A percentile compares a stretch with the other conserved stretches of the same genome.
Evolutionary conservation across 2,888 invertebrate genomes (phyloP).

Genomic region (Perizoma affinitatum): DNA sequence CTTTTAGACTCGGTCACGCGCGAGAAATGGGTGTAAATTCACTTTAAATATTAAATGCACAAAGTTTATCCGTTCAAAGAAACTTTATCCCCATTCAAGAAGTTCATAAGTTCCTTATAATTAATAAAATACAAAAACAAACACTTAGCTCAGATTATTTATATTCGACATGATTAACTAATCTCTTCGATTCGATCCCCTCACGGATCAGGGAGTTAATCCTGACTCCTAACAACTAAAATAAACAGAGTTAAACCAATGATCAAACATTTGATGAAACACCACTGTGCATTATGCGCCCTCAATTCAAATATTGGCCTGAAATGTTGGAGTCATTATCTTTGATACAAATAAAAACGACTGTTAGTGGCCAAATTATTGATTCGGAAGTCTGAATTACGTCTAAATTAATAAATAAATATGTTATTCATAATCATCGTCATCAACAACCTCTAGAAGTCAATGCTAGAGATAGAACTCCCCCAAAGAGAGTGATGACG

Average conservation of each 20-base stretch:
- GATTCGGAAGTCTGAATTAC: background rate
- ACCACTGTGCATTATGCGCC: slow-evolving; percentile 19
- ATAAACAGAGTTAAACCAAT: slow-evolving; percentile 19
- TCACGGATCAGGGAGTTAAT: slow-evolving; percentile 23
- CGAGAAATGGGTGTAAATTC: no score
- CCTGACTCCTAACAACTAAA: slow-evolving; percentile 15
- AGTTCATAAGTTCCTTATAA: no score
- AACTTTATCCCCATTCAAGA: no score
- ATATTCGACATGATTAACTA: background rate
- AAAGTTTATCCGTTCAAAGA: no score
- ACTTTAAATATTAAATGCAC: no score
- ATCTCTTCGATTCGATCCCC: slow-evolving; percentile 9
- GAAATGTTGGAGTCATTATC: background rate
- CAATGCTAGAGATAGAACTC: no score
- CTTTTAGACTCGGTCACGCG: no score
- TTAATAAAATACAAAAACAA: background rate
- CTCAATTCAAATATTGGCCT: slow-evolving; percentile 12
- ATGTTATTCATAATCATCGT: no score
- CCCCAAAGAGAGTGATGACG: no score
- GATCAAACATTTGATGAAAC: slow-evolving; percentile 18
- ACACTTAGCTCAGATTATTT: background rate
- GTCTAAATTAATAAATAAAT: background rate
- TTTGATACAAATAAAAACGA: background rate
- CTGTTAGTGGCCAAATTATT: background rate
- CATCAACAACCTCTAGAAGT: no score